A percentile compares a stretch with the other conserved stretches of the same genome.
Evolutionary conservation across 2,113 vertebrate species (phyloP).

Genomic region (Rhegmatorhina hoffmannsi): DNA sequence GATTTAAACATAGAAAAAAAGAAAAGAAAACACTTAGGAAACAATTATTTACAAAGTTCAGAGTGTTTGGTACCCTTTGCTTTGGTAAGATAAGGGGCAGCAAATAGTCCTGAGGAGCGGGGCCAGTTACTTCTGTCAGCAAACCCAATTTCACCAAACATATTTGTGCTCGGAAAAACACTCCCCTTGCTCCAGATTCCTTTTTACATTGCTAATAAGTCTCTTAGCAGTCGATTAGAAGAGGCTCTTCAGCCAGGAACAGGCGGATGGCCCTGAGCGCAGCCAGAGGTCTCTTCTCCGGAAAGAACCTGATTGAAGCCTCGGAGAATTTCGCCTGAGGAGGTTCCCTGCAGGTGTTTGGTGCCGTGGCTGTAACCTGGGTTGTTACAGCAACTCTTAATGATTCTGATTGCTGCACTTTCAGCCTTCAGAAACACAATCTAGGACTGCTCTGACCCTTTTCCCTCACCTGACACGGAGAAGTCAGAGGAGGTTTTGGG

Average conservation of each 20-base stretch:
- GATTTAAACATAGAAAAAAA: neutral
- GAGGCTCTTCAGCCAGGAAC: slow-evolving; percentile 22
- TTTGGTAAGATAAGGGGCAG: neutral
- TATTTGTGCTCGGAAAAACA: slow-evolving; percentile 10
- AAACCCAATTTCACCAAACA: neutral
- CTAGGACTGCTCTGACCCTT: neutral
- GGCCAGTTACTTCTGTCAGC: neutral
- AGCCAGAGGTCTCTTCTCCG: slow-evolving; percentile 13
- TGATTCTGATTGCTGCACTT: neutral
- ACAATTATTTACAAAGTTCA: slow-evolving; percentile 35
- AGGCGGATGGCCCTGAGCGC: neutral
- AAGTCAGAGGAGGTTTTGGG: neutral
- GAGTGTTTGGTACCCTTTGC: neutral
- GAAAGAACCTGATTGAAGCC: neutral
- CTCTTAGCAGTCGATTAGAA: slow-evolving; percentile 33
- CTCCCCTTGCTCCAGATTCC: neutral
- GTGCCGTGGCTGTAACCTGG: neutral
- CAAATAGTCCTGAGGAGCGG: neutral
- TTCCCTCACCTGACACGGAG: neutral
- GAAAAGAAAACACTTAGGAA: neutral
- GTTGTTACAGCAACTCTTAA: neutral
- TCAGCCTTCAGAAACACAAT: neutral
- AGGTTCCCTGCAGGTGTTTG: slow-evolving; percentile 23
- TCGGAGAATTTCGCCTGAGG: slow-evolving; percentile 4
- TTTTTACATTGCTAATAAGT: slow-evolving; percentile 57